Base-by-base conservation (phyloP, 2,888 invertebrate species). In the Calliphora vomitoria region DNA sequence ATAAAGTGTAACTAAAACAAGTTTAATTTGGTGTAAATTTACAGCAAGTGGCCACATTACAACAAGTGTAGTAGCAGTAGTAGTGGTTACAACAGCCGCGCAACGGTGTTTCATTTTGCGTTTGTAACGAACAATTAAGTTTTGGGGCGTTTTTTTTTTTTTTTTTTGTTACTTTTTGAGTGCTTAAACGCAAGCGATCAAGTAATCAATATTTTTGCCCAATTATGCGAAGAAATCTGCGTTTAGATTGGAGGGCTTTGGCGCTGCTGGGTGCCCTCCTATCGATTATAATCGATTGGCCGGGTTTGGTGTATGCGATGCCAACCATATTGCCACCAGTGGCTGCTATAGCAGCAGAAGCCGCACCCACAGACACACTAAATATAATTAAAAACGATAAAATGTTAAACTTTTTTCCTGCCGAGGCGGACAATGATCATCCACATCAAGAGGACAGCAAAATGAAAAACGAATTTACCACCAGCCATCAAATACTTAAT, bases 231-330 rank as follows among this genome's bases (percentile, higher is more conserved):
- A 93, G 91, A 91, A 92, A 91, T 90, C 88, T 91, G 90, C 92
- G 93, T 90, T 91, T 92, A 90, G 91, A 91, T 90, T 92, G 93
- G 92, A 92, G 93, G 93, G 94, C 94, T 94, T 94, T 94, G 92
- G 94, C 94, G 90, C 91, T 92, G 93, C 93, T 93, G 91, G 93
- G 93, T 92, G 94, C 94, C 93, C 93, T 94, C 94, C 93, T 94
- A 88, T 91, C 93, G 91, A 91, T 92, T 88, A 91, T 93, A 86
- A 91, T 92, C 89, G 91, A 92, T 90, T 93, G 93, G 93, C 91
- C 92, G 89, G 89, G 89, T 6, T 68, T 84, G 90, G 92, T 91
- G 83, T 92, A 90, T 85, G 93, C 93, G 82, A 92, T 93, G 93
- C 93, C 93, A 89, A 91, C 92, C 72, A 89, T 88, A 69, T 74